phyloP scores from a whole-genome alignment of 1,140 invertebrate species.

The Drosophila lacertosa region DNA sequence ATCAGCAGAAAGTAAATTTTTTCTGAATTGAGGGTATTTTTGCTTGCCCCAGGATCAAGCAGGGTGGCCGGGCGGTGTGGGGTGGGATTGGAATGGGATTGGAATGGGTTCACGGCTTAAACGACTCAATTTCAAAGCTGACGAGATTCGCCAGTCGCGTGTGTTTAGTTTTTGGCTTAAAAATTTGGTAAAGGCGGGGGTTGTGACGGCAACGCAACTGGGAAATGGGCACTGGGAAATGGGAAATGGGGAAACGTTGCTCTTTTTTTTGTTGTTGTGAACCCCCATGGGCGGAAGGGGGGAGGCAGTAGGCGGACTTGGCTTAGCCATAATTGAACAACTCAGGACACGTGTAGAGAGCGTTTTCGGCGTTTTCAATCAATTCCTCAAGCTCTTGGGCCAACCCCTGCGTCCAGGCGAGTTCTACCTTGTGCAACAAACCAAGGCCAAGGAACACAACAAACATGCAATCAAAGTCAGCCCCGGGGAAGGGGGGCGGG shows the following conservation, averaged over 20 bases:
- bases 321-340: conserved; percentile 82
- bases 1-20: no score
- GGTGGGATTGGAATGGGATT: neutral
- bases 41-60: no score
- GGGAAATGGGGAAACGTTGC: no score
- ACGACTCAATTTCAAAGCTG: conserved; percentile 63
- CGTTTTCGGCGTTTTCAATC: conserved; percentile 51
- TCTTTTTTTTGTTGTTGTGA: conserved; percentile 2
- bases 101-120: conserved; percentile 34
- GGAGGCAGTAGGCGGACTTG: conserved; percentile 52
- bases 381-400: conserved; percentile 44
- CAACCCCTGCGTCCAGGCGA: conserved; percentile 60
- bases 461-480: conserved; percentile 60
- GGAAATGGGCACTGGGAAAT: no score
- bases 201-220: no score
- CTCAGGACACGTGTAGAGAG: conserved; percentile 73
- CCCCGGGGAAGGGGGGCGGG: neutral
- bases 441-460: conserved; percentile 26
- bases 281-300: neutral
- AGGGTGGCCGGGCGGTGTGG: neutral
- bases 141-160: conserved; percentile 36
- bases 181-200: conserved; percentile 32
- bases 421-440: conserved; percentile 43
- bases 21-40: no score
- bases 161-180: conserved; percentile 76